phyloP scores from a whole-genome alignment of 2,113 vertebrate genomes.

The Peromyscus californicus region DNA sequence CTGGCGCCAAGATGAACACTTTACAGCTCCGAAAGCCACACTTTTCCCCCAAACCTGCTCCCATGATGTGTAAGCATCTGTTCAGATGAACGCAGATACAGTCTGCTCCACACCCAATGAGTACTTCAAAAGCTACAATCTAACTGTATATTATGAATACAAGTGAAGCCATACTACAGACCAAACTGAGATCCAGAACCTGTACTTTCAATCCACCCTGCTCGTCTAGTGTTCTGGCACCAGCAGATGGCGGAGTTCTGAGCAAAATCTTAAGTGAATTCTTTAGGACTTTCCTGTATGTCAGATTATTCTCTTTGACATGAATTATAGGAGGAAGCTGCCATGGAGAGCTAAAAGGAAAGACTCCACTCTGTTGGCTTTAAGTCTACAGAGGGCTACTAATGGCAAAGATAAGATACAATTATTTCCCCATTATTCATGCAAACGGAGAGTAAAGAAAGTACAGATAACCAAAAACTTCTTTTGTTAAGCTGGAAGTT shows the following conservation, averaged over 20 bases:
- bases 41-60: background rate
- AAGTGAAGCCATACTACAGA: slow-evolving; percentile 55
- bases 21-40: slow-evolving; percentile 25
- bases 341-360: slow-evolving; percentile 42
- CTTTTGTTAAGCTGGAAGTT: slow-evolving; percentile 42
- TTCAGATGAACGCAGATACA: slow-evolving; percentile 28
- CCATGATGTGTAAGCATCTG: slow-evolving; percentile 47
- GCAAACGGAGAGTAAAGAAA: slow-evolving; percentile 60
- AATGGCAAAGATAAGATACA: slow-evolving; percentile 64
- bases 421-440: slow-evolving; percentile 58
- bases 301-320: slow-evolving; percentile 43
- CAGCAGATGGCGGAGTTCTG: slow-evolving; percentile 54
- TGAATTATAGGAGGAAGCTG: slow-evolving; percentile 45
- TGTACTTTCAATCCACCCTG: background rate
- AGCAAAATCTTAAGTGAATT: slow-evolving; percentile 49
- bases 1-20: slow-evolving; percentile 48
- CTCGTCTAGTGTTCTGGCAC: background rate
- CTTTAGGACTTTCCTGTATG: background rate
- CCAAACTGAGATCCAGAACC: slow-evolving; percentile 6
- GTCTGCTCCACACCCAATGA: background rate
- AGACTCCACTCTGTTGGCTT: slow-evolving; percentile 47
- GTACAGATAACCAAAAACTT: slow-evolving; percentile 37
- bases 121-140: slow-evolving; percentile 54
- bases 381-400: slow-evolving; percentile 51
- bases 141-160: slow-evolving; percentile 67